phyloP scores from a whole-genome alignment of 1,140 invertebrate genomes.

The Eriocheir sinensis region DNA sequence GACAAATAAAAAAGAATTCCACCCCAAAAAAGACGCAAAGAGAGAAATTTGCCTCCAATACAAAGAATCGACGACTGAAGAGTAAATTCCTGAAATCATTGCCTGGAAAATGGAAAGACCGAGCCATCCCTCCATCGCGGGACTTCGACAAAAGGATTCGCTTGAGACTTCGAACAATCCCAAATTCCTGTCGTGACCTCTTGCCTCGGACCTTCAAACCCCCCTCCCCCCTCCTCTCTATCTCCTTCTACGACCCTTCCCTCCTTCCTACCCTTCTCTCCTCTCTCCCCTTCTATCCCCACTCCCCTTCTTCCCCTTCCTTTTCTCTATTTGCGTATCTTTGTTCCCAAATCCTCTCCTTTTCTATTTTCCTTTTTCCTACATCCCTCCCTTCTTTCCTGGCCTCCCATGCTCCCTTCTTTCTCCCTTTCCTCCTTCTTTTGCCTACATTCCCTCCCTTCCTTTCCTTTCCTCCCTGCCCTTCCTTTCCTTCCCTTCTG shows the following conservation, averaged over 20 bases:
- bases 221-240: background rate
- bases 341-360: no score
- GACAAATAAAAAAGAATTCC: no score
- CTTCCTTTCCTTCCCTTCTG: background rate
- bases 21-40: background rate
- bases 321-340: background rate
- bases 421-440: background rate
- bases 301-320: background rate
- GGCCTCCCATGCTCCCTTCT: background rate
- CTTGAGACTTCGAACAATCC: conserved; percentile 5
- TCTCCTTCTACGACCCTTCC: background rate
- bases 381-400: background rate
- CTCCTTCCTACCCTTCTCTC: background rate
- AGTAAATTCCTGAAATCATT: background rate
- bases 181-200: conserved; percentile 1
- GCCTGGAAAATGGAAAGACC: background rate
- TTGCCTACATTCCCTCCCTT: background rate
- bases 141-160: conserved; percentile 23
- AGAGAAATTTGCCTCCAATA: background rate
- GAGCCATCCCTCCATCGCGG: background rate
- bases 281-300: no score
- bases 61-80: background rate
- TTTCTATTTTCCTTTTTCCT: background rate
- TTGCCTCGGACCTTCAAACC: background rate
- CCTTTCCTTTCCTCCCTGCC: background rate